Evolutionary conservation across 1,140 invertebrate species (phyloP).

Genomic region (Zaprionus taronus): DNA sequence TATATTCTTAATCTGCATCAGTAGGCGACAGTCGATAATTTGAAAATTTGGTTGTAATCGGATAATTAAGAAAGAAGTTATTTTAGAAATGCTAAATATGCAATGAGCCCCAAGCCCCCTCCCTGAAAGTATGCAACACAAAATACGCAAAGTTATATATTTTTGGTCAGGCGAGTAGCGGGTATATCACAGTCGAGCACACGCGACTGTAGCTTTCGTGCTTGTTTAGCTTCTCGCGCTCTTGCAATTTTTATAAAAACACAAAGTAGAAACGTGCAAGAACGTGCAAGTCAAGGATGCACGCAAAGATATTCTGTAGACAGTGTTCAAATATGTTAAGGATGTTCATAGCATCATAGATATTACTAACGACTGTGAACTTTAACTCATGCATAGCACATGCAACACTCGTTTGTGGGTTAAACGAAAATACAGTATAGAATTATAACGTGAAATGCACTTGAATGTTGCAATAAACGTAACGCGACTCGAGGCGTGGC

Average conservation of each 20-base stretch:
- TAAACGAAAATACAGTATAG: constrained; percentile 35
- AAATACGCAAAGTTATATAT: too few species aligned
- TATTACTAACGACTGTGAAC: too few species aligned
- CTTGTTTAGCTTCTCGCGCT: constrained; percentile 11
- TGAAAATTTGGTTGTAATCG: too few species aligned
- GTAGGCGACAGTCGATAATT: too few species aligned
- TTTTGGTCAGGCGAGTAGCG: too few species aligned
- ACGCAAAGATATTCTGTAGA: background rate
- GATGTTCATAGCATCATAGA: background rate
- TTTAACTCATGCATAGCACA: background rate
- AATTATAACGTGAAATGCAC: constrained; percentile 73
- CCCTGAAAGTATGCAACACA: too few species aligned
- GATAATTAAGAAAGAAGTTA: too few species aligned
- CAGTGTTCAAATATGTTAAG: background rate
- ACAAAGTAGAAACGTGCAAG: constrained; percentile 36
- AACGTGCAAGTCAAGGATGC: constrained; percentile 2
- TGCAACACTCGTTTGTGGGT: background rate
- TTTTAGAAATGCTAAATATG: too few species aligned
- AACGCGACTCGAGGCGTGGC: constrained; percentile 1
- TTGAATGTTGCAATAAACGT: constrained; percentile 59
- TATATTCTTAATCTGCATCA: too few species aligned
- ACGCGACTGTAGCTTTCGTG: too few species aligned
- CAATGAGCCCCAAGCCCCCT: too few species aligned
- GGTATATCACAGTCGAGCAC: too few species aligned
- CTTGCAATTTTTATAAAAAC: constrained; percentile 60